Conservation (phyloP, 2,797 vertebrate genomes). For the Lacerta agilis region DNA sequence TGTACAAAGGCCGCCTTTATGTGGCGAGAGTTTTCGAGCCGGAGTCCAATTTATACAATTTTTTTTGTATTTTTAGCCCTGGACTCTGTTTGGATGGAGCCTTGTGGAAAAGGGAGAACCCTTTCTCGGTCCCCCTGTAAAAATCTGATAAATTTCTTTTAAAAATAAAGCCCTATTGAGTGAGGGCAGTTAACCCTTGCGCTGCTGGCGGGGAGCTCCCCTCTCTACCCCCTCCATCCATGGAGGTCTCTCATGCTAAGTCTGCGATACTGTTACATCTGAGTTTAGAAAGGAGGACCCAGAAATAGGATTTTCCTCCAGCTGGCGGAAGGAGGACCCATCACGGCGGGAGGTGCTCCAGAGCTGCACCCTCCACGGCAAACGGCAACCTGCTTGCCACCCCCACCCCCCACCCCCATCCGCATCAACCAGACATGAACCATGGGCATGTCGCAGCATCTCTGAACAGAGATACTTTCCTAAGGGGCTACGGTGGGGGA, state of each 20-base stretch:
- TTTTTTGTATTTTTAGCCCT: constrained; percentile 94
- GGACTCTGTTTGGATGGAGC: constrained; percentile 83
- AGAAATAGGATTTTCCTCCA: too few species aligned
- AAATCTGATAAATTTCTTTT: constrained; percentile 88
- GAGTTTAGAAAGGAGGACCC: too few species aligned
- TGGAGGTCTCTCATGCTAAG: too few species aligned
- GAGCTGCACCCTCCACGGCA: neutral
- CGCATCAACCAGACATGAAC: neutral
- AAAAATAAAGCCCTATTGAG: constrained; percentile 84
- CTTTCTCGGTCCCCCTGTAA: constrained; percentile 86
- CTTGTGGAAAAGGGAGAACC: constrained; percentile 84
- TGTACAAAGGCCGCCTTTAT: constrained; percentile 98
- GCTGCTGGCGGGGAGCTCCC: neutral
- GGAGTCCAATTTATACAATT: constrained; percentile 93
- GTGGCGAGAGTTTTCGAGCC: constrained; percentile 83
- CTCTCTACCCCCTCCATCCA: too few species aligned
- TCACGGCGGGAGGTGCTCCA: neutral
- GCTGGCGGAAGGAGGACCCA: neutral
- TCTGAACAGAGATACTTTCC: neutral
- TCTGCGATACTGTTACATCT: too few species aligned
- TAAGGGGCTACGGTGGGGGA: constrained; percentile 24
- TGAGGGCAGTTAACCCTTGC: constrained; percentile 74
- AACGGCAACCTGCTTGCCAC: neutral
- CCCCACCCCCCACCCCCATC: too few species aligned
- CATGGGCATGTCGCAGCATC: constrained; percentile 23